Evolutionary conservation across 37 sponge, comb jelly and placozoan genomes (phyloP), one percentile per base, ranked within the genome.

Genomic region (Hormiphora californensis): DNA sequence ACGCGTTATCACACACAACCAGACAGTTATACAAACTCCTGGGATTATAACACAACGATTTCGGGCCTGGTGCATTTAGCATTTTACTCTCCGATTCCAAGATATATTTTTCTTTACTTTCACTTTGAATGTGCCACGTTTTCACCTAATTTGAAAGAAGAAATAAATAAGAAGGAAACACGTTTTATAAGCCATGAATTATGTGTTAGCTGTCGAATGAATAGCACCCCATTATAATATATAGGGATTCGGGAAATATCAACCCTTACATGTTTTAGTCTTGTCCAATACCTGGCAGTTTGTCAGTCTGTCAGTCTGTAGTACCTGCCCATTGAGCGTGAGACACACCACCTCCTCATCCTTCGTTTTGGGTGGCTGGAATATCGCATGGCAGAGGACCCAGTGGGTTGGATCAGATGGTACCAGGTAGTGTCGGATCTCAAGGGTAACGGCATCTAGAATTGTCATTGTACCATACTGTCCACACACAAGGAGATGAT

Each of bases 271-370:
- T n/a, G n/a, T n/a, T n/a, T n/a, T n/a, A n/a, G n/a, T n/a, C n/a
- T n/a, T n/a, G n/a, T n/a, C n/a, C n/a, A n/a, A n/a, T n/a, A n/a
- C n/a, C n/a, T n/a, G n/a, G n/a, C n/a, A n/a, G n/a, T n/a, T n/a
- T n/a, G n/a, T n/a, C n/a, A n/a, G n/a, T n/a, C n/a, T n/a, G n/a
- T n/a, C n/a, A n/a, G n/a, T n/a, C n/a, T n/a, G n/a, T n/a, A n/a
- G n/a, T n/a, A n/a, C 38, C 46, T 73, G 81, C 4, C 81, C 81
- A 36, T 73, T 73, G 12, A 73, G 46, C 32, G 81, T 73, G n/a
- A 73, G 40, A 73, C 81, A 32, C n/a, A 73, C 81, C 4, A 73
- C 46, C 35, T 73, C 81, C 35, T 73, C 81, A 36, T 73, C 81
- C 23, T 73, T 73, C 4, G 81, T 11, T 41, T 73, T 73, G 21